phyloP scores from a whole-genome alignment of 2,113 vertebrate genomes.

The Calyptommatus sinebrachiatus region DNA sequence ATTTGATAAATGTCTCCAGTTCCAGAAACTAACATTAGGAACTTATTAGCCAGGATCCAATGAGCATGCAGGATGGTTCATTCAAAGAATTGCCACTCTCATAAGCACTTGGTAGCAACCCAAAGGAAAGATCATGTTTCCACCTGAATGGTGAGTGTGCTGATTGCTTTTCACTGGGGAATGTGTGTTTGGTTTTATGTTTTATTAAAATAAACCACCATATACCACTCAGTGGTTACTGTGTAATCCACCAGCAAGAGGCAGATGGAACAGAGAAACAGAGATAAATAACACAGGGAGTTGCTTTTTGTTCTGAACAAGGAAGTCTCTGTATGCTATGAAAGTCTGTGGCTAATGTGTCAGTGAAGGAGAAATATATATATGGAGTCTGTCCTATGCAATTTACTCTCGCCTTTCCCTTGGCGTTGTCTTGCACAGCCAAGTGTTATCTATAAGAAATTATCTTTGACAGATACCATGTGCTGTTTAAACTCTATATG shows the following conservation, averaged over 20 bases:
- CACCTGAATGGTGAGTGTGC: conserved; percentile 4
- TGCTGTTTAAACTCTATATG: too few species aligned
- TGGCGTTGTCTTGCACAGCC: background rate
- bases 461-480: background rate
- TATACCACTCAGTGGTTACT: background rate
- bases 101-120: conserved; percentile 19
- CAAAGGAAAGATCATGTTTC: background rate
- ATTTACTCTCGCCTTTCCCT: background rate
- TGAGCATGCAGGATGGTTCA: background rate
- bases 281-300: background rate
- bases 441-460: background rate
- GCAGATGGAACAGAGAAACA: background rate
- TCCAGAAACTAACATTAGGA: conserved; percentile 36
- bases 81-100: conserved; percentile 30
- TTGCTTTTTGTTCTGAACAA: background rate
- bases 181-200: conserved; percentile 15
- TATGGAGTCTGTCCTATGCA: background rate
- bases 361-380: background rate
- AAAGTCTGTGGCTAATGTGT: background rate
- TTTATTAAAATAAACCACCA: background rate
- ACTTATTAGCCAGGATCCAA: conserved; percentile 21
- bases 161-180: conserved; percentile 32
- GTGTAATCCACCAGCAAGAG: background rate
- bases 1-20: conserved; percentile 34
- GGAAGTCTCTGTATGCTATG: background rate